Conservation (phyloP, 2,888 invertebrate genomes). For the Nephrocerus scutellatus region DNA sequence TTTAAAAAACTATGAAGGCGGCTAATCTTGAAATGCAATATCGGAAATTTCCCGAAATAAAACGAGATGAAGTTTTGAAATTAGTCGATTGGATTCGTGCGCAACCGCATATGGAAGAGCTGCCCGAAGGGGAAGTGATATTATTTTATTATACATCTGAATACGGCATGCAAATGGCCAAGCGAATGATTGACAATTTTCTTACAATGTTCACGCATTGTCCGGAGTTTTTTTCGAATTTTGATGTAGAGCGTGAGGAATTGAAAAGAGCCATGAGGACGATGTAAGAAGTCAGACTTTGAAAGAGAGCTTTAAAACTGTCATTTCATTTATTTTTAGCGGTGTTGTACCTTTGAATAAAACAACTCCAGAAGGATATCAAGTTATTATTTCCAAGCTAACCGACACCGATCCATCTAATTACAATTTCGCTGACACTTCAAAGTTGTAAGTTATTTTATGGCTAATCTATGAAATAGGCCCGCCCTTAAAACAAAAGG, state of each 20-base stretch:
- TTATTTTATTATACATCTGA: conserved; percentile 61
- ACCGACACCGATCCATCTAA: conserved; percentile 52
- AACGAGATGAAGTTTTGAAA: conserved; percentile 55
- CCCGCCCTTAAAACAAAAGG: too few relatives aligned
- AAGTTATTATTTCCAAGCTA: conserved; percentile 49
- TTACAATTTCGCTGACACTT: conserved; percentile 49
- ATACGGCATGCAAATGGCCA: conserved; percentile 61
- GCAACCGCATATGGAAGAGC: conserved; percentile 61
- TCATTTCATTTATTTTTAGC: too few relatives aligned
- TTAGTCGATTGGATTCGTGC: conserved; percentile 58
- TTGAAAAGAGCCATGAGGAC: conserved; percentile 48
- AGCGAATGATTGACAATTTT: conserved; percentile 62
- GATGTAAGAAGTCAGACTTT: conserved; percentile 55
- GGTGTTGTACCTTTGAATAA: conserved; percentile 42
- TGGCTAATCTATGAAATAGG: too few relatives aligned
- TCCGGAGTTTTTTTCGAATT: conserved; percentile 56
- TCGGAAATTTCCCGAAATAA: conserved; percentile 55
- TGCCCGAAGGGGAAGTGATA: conserved; percentile 53
- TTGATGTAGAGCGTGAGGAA: conserved; percentile 51
- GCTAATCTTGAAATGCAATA: conserved; percentile 55
- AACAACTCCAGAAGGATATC: conserved; percentile 50
- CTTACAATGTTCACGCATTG: conserved; percentile 61
- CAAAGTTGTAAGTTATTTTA: conserved; percentile 46
- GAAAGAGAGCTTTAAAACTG: too few relatives aligned
- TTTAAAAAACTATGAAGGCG: too few relatives aligned